phyloP scores from a whole-genome alignment of 2,797 vertebrate species.

The Poeciliopsis turneri region DNA sequence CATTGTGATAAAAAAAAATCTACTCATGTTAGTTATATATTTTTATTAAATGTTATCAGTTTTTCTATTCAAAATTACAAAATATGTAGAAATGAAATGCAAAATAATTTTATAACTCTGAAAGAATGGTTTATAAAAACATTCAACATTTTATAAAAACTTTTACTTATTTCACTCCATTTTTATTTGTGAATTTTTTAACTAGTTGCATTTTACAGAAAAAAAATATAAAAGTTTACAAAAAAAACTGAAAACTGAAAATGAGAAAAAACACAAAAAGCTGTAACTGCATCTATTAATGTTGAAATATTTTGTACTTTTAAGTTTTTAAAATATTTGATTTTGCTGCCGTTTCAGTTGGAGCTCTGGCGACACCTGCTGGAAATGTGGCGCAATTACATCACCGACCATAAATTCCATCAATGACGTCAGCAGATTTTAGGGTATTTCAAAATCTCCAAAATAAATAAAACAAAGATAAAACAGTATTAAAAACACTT shows the following conservation, averaged over 20 bases:
- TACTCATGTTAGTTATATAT: no score
- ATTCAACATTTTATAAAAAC: no score
- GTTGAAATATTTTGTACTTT: not conserved
- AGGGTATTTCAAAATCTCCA: not conserved
- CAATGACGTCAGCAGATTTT: not conserved
- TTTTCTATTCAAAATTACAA: no score
- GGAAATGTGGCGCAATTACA: not conserved
- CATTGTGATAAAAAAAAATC: no score
- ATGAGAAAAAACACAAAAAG: not conserved
- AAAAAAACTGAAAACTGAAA: not conserved
- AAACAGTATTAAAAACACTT: no score
- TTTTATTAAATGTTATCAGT: no score
- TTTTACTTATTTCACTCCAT: no score
- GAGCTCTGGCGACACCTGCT: not conserved
- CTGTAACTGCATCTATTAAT: not conserved
- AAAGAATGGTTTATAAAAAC: no score
- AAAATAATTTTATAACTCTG: no score
- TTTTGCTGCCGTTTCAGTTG: not conserved
- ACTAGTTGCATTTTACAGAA: not conserved
- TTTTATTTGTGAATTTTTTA: no score
- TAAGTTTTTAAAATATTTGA: not conserved
- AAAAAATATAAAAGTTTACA: not conserved
- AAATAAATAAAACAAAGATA: no score
- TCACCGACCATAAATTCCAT: not conserved
- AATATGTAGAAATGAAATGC: no score